phyloP scores from a whole-genome alignment of 2,113 vertebrate genomes.

The Spilogale gracilis region DNA sequence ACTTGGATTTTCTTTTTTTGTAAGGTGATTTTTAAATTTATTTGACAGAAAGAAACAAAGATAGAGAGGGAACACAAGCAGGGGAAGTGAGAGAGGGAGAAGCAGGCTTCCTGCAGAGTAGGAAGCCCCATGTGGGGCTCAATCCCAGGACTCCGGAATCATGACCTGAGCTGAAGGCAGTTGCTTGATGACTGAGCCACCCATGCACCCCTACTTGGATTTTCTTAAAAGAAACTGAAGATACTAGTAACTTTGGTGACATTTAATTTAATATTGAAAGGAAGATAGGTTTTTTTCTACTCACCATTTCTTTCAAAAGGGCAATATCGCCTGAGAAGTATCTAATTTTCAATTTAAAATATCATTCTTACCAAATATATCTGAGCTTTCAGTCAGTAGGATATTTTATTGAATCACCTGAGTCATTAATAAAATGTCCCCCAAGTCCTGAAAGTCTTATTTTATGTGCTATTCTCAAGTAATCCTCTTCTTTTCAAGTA shows the following conservation, averaged over 20 bases:
- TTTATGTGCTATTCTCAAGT: constrained; percentile 32
- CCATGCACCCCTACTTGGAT: neutral
- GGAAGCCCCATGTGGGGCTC: too few species aligned
- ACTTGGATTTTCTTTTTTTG: neutral
- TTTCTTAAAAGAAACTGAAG: neutral
- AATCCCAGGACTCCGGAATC: too few species aligned
- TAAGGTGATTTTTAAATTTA: too few species aligned
- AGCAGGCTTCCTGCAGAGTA: too few species aligned
- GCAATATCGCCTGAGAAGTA: neutral
- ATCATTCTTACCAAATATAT: neutral
- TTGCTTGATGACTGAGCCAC: too few species aligned
- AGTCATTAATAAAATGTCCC: constrained; percentile 31
- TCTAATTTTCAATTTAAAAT: constrained; percentile 49
- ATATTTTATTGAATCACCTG: neutral
- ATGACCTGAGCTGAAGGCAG: too few species aligned
- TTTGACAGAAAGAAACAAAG: too few species aligned
- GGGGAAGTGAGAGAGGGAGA: too few species aligned
- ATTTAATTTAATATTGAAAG: constrained; percentile 51
- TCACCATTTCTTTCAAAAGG: neutral
- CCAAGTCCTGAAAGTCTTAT: neutral
- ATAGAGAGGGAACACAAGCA: too few species aligned
- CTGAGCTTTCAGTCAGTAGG: neutral
- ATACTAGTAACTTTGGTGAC: neutral
- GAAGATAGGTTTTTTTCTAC: neutral
- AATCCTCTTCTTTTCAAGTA: neutral